Evolutionary conservation across 2,797 vertebrate genomes (phyloP).

Genomic region (Momotus momota): DNA sequence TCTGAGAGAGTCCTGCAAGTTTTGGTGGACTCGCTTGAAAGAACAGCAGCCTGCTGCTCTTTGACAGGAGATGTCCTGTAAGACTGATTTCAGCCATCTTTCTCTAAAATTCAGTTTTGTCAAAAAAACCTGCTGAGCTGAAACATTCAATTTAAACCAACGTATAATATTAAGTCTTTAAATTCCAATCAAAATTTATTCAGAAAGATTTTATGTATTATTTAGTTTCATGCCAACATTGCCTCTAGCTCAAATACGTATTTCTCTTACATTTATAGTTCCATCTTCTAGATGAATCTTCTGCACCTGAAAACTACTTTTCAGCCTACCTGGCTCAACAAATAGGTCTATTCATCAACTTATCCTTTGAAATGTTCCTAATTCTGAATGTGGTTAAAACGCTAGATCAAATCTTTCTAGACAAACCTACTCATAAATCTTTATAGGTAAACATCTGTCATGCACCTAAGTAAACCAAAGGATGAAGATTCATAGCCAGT

Average conservation of each 20-base stretch:
- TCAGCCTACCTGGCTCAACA: not conserved
- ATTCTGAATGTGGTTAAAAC: not conserved
- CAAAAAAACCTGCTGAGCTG: not conserved
- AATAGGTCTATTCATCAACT: constrained; percentile 2
- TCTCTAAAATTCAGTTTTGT: not conserved
- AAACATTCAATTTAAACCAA: not conserved
- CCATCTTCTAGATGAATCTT: not conserved
- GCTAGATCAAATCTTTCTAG: constrained; percentile 14
- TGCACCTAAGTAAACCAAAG: not conserved
- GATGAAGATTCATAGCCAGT: constrained; percentile 6
- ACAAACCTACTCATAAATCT: constrained; percentile 25
- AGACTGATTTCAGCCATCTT: not conserved
- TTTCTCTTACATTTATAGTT: not conserved
- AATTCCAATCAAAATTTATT: not conserved
- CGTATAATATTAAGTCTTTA: not conserved
- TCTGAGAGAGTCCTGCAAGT: not conserved
- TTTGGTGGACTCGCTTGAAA: not conserved
- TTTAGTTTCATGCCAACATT: not conserved
- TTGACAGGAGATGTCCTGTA: not conserved
- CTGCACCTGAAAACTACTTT: not conserved
- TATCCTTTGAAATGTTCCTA: not conserved
- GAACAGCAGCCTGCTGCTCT: not conserved
- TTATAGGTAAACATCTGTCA: constrained; percentile 14
- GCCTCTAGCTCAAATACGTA: not conserved
- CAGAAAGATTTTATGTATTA: not conserved